Percentiles rank a stretch among this genome's conserved stretches.
Evolutionary conservation across 2,113 vertebrate genomes (phyloP).

Genomic region (Apistogramma diplotaenia): DNA sequence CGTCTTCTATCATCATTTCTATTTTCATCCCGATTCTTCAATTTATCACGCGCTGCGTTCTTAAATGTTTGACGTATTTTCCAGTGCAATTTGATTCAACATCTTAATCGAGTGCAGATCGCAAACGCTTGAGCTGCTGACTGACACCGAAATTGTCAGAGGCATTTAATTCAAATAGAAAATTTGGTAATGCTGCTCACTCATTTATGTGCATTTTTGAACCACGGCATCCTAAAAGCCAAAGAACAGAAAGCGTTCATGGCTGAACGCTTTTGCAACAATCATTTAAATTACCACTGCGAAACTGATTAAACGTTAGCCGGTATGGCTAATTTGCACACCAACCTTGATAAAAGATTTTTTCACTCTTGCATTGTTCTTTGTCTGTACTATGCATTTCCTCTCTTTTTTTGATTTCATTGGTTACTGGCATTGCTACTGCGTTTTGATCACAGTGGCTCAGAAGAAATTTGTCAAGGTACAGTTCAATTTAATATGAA

Average conservation of each 20-base stretch:
- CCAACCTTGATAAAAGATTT: not conserved
- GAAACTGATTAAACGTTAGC: not conserved
- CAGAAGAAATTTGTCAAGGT: not conserved
- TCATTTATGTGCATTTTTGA: not conserved
- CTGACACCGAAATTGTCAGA: not conserved
- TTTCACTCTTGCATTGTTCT: not conserved
- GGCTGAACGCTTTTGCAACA: not conserved
- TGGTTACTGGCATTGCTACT: not conserved
- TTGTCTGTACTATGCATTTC: not conserved
- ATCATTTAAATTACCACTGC: not conserved
- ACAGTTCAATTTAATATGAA: not conserved
- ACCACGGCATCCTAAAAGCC: not conserved
- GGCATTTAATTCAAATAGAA: not conserved
- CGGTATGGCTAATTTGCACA: not conserved
- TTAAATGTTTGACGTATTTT: conserved; percentile 1
- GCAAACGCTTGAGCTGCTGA: not conserved
- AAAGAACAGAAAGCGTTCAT: not conserved
- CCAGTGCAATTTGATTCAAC: not conserved
- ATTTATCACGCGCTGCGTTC: not conserved
- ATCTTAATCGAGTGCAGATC: not conserved
- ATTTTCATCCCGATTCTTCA: not conserved
- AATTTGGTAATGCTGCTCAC: not conserved
- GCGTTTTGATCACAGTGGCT: not conserved
- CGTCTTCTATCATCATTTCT: not conserved
- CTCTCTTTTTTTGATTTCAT: not conserved